phyloP scores from a whole-genome alignment of 2,113 vertebrate genomes.

The Herpetotheres cachinnans region DNA sequence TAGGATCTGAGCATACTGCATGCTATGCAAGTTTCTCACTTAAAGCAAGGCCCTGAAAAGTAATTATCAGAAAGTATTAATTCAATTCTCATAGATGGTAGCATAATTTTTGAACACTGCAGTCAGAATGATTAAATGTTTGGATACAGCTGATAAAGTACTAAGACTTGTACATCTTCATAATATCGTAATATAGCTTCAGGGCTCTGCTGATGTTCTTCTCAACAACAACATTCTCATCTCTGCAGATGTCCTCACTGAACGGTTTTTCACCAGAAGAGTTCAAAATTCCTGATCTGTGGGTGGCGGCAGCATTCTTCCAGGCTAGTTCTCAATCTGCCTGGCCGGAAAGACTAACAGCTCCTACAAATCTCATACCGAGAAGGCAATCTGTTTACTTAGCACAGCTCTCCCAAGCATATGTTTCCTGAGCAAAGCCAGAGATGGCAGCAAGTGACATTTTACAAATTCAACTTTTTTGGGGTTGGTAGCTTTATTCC shows the following conservation, averaged over 20 bases:
- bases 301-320: neutral
- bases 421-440: neutral
- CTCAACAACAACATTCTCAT: neutral
- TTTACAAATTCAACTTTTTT: neutral
- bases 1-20: neutral
- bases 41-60: neutral
- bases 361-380: neutral
- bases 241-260: neutral
- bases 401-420: neutral
- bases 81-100: accelerated
- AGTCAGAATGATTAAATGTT: neutral
- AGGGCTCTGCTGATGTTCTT: neutral
- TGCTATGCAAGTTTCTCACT: neutral
- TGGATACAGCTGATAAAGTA: neutral
- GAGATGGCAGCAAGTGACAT: neutral
- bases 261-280: neutral
- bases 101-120: neutral
- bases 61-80: neutral
- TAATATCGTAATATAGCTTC: neutral
- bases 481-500: neutral
- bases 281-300: neutral
- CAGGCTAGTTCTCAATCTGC: neutral
- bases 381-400: neutral
- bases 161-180: neutral
- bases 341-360: neutral